These are phyloP conservation scores for Prunella himalayana DNA, from an alignment of 2,113 vertebrate species.

Conservation along the genomic window DNA sequence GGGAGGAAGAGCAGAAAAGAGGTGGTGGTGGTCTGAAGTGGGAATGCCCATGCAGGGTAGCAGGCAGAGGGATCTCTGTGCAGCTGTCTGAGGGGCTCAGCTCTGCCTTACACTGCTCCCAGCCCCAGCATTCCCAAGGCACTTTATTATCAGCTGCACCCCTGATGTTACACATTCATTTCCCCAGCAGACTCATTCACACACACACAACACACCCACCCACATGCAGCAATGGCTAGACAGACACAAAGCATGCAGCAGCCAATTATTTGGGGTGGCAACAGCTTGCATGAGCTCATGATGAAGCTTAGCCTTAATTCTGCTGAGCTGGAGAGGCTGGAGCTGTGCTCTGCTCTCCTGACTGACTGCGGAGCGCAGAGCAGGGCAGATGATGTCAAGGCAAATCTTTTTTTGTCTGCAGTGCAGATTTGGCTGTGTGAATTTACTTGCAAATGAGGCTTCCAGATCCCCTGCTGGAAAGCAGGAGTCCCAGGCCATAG, in stretches of 20 bases:
- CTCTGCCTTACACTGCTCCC: neutral
- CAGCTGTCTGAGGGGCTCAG: neutral
- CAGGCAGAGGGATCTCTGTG: neutral
- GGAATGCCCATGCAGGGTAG: neutral
- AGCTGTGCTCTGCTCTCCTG: constrained; percentile 8
- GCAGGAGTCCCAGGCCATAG: neutral
- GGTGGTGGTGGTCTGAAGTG: neutral
- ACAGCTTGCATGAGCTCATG: constrained; percentile 53
- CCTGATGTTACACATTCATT: constrained; percentile 40
- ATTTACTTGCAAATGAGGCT: constrained; percentile 45
- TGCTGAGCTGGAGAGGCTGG: constrained; percentile 13
- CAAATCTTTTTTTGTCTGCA: constrained; percentile 28
- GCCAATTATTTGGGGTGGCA: constrained; percentile 61
- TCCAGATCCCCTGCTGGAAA: neutral
- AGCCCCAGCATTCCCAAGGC: neutral
- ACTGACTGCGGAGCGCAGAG: constrained; percentile 13
- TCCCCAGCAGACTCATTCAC: constrained; percentile 60
- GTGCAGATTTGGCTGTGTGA: constrained; percentile 28
- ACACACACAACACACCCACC: constrained; percentile 67
- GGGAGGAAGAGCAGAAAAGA: neutral
- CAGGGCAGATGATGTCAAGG: constrained; percentile 46
- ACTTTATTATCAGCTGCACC: neutral
- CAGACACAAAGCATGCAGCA: constrained; percentile 69
- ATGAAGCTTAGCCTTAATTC: constrained; percentile 28
- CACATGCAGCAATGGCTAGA: constrained; percentile 63